A percentile compares a stretch with the other conserved stretches of the same genome.
phyloP scores from a whole-genome alignment of 2,113 vertebrate genomes.

The Microtus oregoni region DNA sequence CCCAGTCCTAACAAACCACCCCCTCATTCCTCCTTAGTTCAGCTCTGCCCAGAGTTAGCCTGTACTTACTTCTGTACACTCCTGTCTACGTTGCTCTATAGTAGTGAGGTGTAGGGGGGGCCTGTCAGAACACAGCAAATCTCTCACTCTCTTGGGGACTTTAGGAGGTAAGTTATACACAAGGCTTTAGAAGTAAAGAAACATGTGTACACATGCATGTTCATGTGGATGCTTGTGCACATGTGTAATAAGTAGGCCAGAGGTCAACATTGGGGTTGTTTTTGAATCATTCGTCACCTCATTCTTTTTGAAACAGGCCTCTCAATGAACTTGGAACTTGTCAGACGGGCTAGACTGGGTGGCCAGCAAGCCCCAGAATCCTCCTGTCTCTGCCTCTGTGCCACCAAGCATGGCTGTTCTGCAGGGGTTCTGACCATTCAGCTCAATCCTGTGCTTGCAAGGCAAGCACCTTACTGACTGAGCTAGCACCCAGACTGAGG shows the following conservation, averaged over 20 bases:
- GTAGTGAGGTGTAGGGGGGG: neutral
- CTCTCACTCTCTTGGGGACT: neutral
- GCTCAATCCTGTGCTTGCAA: too few species aligned
- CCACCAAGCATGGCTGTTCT: neutral
- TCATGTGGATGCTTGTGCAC: neutral
- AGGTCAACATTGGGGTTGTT: neutral
- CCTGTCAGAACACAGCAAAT: fast-evolving
- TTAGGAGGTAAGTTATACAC: neutral
- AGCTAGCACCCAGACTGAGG: too few species aligned
- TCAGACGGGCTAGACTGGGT: neutral
- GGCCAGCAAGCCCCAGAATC: neutral
- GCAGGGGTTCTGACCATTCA: neutral
- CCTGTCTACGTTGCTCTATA: neutral
- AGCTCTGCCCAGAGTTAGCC: neutral
- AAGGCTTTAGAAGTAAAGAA: neutral
- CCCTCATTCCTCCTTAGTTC: neutral
- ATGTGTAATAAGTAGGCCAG: neutral
- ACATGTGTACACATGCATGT: neutral
- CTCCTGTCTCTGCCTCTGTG: too few species aligned
- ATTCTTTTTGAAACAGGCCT: neutral
- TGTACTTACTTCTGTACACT: neutral
- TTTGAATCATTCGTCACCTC: neutral
- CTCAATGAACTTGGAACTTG: neutral
- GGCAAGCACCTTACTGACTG: too few species aligned
- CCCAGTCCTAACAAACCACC: fast-evolving